A percentile compares a stretch with the other conserved stretches of the same genome.
These are phyloP conservation scores for Harpalus rufipes DNA, from an alignment of 2,888 invertebrate genomes.

Conservation along the genomic window DNA sequence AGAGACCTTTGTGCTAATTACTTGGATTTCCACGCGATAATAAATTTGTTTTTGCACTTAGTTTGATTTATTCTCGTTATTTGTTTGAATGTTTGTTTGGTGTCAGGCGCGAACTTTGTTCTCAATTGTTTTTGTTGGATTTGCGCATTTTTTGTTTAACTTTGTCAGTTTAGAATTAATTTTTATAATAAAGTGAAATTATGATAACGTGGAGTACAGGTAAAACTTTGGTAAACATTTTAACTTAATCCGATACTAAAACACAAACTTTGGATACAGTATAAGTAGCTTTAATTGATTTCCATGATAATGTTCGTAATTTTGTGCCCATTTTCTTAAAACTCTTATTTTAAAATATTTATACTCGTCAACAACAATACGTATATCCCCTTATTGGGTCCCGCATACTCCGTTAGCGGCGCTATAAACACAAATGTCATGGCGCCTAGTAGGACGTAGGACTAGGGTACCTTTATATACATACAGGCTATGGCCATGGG, in stretches of 20 bases:
- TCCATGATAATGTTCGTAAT: background rate
- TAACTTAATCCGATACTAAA: background rate
- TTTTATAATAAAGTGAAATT: background rate
- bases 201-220: background rate
- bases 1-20: conserved; percentile 45
- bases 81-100: conserved; percentile 45
- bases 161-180: conserved; percentile 31
- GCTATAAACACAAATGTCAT: too few species aligned
- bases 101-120: conserved; percentile 18
- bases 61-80: conserved; percentile 46
- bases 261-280: background rate
- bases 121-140: conserved; percentile 40
- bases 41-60: conserved; percentile 44
- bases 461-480: too few species aligned
- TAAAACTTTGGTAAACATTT: background rate
- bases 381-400: too few species aligned
- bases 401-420: too few species aligned
- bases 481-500: too few species aligned
- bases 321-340: background rate
- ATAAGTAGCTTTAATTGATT: background rate
- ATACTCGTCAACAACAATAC: too few species aligned
- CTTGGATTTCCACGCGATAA: conserved; percentile 26
- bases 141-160: conserved; percentile 26
- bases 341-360: too few species aligned
- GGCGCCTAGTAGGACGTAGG: too few species aligned